These are phyloP conservation scores for Aleadryas rufinucha DNA, from an alignment of 2,113 vertebrate species.

Conservation along the genomic window DNA sequence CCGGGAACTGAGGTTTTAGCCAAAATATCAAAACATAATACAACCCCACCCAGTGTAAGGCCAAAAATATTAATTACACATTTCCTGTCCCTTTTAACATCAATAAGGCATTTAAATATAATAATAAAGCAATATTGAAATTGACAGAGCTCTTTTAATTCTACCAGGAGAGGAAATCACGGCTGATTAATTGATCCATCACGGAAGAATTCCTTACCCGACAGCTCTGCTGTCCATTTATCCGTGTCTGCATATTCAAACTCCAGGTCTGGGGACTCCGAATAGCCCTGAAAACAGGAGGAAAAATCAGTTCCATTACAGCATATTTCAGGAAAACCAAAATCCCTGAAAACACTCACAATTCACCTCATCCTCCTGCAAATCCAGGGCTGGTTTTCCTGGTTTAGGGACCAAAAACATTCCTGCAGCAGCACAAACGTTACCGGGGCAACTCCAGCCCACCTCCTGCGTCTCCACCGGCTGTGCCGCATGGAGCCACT, in stretches of 20 bases:
- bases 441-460: not conserved
- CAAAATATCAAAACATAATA: not conserved
- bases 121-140: fast-evolving
- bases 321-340: fast-evolving
- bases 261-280: slow-evolving; percentile 92
- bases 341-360: not conserved
- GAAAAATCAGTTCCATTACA: not conserved
- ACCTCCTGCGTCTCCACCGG: not conserved
- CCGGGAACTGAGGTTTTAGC: fast-evolving
- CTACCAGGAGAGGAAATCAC: not conserved
- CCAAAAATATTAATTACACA: not conserved
- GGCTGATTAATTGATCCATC: not conserved
- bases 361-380: not conserved
- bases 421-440: not conserved
- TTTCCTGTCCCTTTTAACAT: not conserved
- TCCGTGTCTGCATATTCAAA: slow-evolving; percentile 96
- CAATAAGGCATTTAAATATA: not conserved
- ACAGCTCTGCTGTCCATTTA: slow-evolving; percentile 92
- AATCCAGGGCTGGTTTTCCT: not conserved
- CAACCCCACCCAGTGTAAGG: not conserved
- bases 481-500: not conserved
- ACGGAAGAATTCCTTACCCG: slow-evolving; percentile 73
- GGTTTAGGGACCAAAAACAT: not conserved
- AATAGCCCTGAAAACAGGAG: slow-evolving; percentile 79
- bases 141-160: not conserved